Percentiles rank a stretch among this genome's conserved stretches.
Conservation (phyloP, 2,797 vertebrate species). For the Harpagifer antarcticus region DNA sequence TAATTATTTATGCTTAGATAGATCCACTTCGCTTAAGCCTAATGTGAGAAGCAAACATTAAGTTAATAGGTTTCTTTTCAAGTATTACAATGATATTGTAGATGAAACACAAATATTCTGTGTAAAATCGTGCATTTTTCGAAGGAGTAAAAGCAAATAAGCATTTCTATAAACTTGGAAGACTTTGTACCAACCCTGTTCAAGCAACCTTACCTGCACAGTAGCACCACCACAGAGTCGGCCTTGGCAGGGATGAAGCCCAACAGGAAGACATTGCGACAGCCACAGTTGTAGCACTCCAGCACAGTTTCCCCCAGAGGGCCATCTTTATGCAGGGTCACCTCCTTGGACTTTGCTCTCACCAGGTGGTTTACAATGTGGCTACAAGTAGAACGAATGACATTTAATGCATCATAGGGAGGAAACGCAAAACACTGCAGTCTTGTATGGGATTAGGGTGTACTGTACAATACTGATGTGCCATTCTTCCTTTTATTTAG, state of each 20-base stretch:
- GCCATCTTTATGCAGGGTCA: constrained; percentile 97
- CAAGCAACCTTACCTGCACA: constrained; percentile 88
- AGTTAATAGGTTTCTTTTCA: too few species aligned
- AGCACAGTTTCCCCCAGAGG: constrained; percentile 96
- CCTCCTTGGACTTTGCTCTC: constrained; percentile 96
- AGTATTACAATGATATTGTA: too few species aligned
- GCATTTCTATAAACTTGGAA: too few species aligned
- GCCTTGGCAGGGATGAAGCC: constrained; percentile 99
- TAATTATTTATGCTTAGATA: too few species aligned
- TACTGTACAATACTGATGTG: background rate
- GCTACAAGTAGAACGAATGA: constrained; percentile 75
- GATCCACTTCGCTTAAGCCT: too few species aligned
- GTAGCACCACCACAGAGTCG: constrained; percentile 95
- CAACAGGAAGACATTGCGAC: constrained; percentile 96
- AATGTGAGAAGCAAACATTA: too few species aligned
- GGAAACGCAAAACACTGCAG: background rate
- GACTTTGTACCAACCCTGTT: too few species aligned
- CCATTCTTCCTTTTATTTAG: background rate
- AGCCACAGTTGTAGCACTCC: constrained; percentile 98
- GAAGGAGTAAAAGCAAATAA: too few species aligned
- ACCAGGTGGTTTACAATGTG: constrained; percentile 98
- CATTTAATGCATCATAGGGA: constrained; percentile 16
- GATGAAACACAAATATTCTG: too few species aligned
- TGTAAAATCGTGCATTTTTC: too few species aligned
- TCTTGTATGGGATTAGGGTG: too few species aligned